Base-by-base conservation (phyloP, 2,888 invertebrate genomes). In the Sinohyriopsis cumingii region DNA sequence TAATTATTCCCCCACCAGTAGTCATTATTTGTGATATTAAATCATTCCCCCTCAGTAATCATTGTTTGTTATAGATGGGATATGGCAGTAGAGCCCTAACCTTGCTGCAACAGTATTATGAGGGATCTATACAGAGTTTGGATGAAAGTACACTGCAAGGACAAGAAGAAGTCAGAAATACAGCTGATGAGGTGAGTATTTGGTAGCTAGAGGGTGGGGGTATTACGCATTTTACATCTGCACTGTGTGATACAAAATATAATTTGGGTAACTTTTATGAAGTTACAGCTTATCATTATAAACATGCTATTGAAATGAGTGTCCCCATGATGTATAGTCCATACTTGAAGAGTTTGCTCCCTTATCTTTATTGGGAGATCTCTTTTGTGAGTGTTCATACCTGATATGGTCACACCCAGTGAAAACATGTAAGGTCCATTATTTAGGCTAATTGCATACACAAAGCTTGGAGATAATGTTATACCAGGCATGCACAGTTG, bases 21-120 rank as follows among this genome's bases (percentile, higher is more conserved):
- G 1, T 22, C 22, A 1, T 18, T 15, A 7, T 55, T 7, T 56
- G 33, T 57, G 19, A 33, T 25, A 28, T 59, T 24, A 56, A 9
- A 18, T 55, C 20, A 15, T 57, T 7, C 55, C 24, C 20, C 45
- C 18, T 24, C 15, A 55, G 7, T 65, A 9, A 56, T 55, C 12
- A 22, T 22, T 22, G 33, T 25, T 15, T 61, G 18, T 70, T 71
- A 25, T 85, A 96, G 95, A 98, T 98, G 98, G 99, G 99, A 0
- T 99, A 99, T 90, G 99, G 99, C 6, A 93, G 94, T 72, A 93
- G 95, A 69, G 97, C 99, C 0, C 87, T 99, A 7, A 92, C 94
- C 72, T 91, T 98, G 57, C 90, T 99, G 12, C 94, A 95, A 70
- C 93, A 95, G 68, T 99, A 99, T 90, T 99, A 97, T 89, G 93